Base-by-base conservation (phyloP, 2,888 invertebrate species). In the Prenolepis imparis region DNA sequence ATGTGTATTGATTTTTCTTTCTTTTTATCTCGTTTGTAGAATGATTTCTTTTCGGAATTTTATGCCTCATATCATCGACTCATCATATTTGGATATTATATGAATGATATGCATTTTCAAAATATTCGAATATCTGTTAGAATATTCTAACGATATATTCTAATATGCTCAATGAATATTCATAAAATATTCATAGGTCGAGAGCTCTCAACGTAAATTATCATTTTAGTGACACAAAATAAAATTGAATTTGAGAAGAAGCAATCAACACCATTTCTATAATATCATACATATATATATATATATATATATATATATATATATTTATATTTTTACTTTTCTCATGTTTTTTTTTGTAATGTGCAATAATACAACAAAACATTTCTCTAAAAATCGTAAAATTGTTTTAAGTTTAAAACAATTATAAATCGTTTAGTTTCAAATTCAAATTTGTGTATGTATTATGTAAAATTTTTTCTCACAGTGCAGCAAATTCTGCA, bases 101-200 rank as follows among this genome's bases (percentile, higher is more conserved):
- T 12, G n/a, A 66, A 52, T 52, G 66, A 67, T 21, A 67, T 66
- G 24, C 36, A 66, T 75, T 75, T 75, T 66, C 12, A 12, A 28
- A 48, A 66, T 52, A 36, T 52, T 52, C 39, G 39, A 39, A 52
- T 41, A 48, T 21, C 21, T 36, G 21, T 18, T 39, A 77, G 39
- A 77, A 67, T 67, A 66, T 66, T 12, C 39, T 67, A n/a, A 15
- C 24, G 24, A 52, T 66, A 73, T 55, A 12, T 48, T 48, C 48
- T 57, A 72, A 59, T 59, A 24, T 48, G 48, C 39, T 39, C 36
- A 66, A 77, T 66, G 67, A 66, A 77, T 55, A 66, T 77, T 77
- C 24, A 66, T 77, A 52, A 67, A 77, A 77, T 66, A 66, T 77
- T 77, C 67, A 28, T 77, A 55, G 67, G 5, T 55, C 24, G 67